Conservation (phyloP, 2,113 vertebrate genomes). For the Oryctolagus cuniculus region mOryCun1.1 NC_091434.1:52834001-52834500, state of each 20-base stretch:
- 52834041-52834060: neutral
- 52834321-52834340: constrained; percentile 21
- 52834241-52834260: neutral
- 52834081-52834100: neutral
- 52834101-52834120: neutral
- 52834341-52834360: neutral
- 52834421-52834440: too few relatives aligned
- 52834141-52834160: constrained; percentile 1
- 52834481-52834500: too few relatives aligned
- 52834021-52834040: neutral
- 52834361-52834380: neutral
- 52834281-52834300: neutral
- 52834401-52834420: neutral
- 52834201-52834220: neutral
- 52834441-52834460: too few relatives aligned
- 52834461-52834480: too few relatives aligned
- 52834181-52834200: neutral
- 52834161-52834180: neutral
- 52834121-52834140: neutral
- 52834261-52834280: neutral
- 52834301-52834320: neutral
- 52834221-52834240: neutral
- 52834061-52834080: neutral
- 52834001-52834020: neutral
- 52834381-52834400: neutral